These are phyloP conservation scores for Ashinkailepas kermadecensis DNA, from an alignment of 2,888 invertebrate species.

Conservation along the genomic window DNA sequence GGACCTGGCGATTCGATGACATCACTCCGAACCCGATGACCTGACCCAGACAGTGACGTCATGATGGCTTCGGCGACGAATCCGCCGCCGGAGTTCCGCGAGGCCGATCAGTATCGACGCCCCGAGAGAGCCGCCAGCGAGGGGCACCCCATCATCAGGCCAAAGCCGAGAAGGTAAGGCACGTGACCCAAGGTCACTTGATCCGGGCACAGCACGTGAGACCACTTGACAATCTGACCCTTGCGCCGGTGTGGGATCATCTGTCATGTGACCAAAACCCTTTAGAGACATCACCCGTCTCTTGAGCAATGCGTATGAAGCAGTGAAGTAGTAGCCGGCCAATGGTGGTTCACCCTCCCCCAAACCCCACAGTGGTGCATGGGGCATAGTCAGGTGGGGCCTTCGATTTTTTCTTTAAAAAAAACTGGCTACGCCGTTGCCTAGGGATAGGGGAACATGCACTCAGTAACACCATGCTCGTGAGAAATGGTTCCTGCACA, in stretches of 20 bases:
- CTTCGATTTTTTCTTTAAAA: no score
- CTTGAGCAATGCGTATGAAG: not conserved
- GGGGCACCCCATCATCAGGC: conserved; percentile 74
- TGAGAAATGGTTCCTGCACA: no score
- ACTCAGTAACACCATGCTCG: no score
- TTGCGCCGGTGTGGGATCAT: not conserved
- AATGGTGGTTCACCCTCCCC: not conserved
- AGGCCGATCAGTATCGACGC: conserved; percentile 43
- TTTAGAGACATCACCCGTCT: not conserved
- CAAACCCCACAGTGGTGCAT: not conserved
- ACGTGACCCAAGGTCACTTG: not conserved
- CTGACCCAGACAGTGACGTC: not conserved
- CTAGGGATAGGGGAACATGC: no score
- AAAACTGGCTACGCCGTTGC: no score
- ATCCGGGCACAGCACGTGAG: no score
- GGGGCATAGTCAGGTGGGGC: no score
- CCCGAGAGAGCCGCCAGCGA: conserved; percentile 60
- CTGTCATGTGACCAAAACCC: not conserved
- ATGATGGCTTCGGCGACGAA: conserved; percentile 27
- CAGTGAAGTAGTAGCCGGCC: not conserved
- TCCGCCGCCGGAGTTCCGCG: conserved; percentile 41
- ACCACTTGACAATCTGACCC: no score
- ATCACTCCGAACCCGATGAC: not conserved
- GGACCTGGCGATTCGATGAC: no score
- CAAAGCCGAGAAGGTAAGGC: conserved; percentile 71